These are phyloP conservation scores for Streptopelia turtur DNA, from an alignment of 2,797 vertebrate species.

Conservation along the genomic window DNA sequence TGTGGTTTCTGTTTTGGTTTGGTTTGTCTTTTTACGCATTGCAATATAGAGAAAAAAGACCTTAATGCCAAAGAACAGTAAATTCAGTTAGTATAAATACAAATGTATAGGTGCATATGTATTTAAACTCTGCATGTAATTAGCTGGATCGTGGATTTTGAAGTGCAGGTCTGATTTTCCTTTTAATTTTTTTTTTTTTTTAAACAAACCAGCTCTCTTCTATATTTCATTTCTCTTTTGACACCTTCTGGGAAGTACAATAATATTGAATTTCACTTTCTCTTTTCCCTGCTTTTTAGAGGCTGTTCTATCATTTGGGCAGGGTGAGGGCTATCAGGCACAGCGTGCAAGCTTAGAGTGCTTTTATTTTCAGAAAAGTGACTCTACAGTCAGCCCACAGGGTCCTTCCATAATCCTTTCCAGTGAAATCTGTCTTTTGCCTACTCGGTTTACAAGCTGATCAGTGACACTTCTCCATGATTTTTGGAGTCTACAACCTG, in stretches of 20 bases:
- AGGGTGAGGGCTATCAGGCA: not conserved
- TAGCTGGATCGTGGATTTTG: not conserved
- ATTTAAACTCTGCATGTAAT: conserved; percentile 6
- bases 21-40: not conserved
- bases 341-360: not conserved
- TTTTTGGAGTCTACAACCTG: not conserved
- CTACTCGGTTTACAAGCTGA: not conserved
- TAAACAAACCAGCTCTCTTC: not conserved
- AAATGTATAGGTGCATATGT: not conserved
- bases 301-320: not conserved
- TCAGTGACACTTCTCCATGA: not conserved
- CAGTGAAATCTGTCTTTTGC: conserved; percentile 1
- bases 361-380: conserved; percentile 4
- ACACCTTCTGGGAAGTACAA: conserved; percentile 24
- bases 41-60: not conserved
- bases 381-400: not conserved
- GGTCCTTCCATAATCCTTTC: not conserved
- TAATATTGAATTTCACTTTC: conserved; percentile 50
- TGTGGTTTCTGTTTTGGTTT: not conserved
- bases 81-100: not conserved
- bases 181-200: not conserved
- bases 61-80: not conserved
- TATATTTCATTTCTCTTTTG: not conserved
- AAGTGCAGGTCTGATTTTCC: conserved; percentile 13
- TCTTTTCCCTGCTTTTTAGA: conserved; percentile 7